Percentiles rank a stretch among this genome's conserved stretches.
phyloP scores from a whole-genome alignment of 30 jellyfish, hydroid and myxozoan genomes.

The Chironex yamaguchii region DNA sequence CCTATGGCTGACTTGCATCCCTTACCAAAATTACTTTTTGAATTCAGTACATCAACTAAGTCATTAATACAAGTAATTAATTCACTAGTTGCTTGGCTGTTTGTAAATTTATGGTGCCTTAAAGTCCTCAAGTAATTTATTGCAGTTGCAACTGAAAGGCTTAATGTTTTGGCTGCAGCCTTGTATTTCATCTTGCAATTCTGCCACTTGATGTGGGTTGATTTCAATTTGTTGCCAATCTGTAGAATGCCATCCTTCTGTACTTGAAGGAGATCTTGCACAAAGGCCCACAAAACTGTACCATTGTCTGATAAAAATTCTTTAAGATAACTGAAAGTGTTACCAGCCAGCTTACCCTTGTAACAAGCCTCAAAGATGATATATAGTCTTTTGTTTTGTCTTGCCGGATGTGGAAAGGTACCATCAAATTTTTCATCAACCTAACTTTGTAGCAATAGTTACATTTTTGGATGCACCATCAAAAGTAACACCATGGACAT shows the following conservation, averaged over 20 bases:
- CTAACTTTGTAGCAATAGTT: constrained; percentile 16
- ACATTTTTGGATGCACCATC: constrained; percentile 45
- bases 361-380: constrained; percentile 44
- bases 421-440: constrained; percentile 30
- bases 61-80: constrained; percentile 7
- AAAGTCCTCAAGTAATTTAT: background rate
- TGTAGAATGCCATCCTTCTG: constrained; percentile 25
- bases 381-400: background rate
- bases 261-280: constrained; percentile 4
- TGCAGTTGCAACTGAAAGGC: constrained; percentile 45
- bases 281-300: constrained; percentile 18
- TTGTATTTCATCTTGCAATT: too few species aligned
- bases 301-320: too few species aligned
- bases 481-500: constrained; percentile 42
- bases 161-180: constrained; percentile 48
- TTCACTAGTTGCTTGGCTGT: constrained; percentile 11
- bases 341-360: constrained; percentile 41
- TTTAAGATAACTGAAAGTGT: constrained; percentile 37
- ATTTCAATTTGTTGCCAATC: constrained; percentile 31
- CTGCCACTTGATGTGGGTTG: constrained; percentile 28
- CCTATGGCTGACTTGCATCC: too few species aligned
- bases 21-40: constrained; percentile 51
- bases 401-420: constrained; percentile 29
- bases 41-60: constrained; percentile 31
- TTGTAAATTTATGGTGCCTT: constrained; percentile 12